These are phyloP conservation scores for Campoletis raptor DNA, from an alignment of 2,888 invertebrate genomes.

Conservation along the genomic window DNA sequence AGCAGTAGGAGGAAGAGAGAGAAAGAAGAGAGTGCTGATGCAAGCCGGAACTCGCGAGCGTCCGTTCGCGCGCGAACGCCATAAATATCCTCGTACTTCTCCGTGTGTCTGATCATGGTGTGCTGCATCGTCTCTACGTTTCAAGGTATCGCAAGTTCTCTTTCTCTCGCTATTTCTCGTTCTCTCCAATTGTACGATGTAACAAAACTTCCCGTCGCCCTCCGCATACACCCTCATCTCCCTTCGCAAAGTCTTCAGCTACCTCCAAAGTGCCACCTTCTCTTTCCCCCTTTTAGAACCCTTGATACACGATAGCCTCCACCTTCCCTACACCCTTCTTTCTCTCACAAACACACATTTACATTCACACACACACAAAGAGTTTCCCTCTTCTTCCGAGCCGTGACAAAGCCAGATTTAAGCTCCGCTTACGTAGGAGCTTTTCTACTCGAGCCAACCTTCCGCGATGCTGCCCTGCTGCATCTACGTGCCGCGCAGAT, in stretches of 20 bases:
- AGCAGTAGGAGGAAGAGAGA: not conserved
- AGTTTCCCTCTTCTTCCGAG: slow-evolving; percentile 63
- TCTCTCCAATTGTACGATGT: slow-evolving; percentile 27
- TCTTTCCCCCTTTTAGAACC: slow-evolving; percentile 21
- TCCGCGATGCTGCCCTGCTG: slow-evolving; percentile 30
- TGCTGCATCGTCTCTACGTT: slow-evolving; percentile 57
- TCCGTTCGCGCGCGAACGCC: slow-evolving; percentile 69
- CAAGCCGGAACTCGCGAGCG: slow-evolving; percentile 67
- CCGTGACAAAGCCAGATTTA: slow-evolving; percentile 80
- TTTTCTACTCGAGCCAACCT: slow-evolving; percentile 72
- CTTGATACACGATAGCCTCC: slow-evolving; percentile 26
- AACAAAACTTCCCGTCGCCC: slow-evolving; percentile 9
- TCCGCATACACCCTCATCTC: slow-evolving; percentile 29
- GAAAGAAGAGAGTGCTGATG: slow-evolving; percentile 56
- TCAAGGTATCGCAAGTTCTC: slow-evolving; percentile 42
- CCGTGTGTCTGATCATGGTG: slow-evolving; percentile 46
- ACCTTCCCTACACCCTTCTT: slow-evolving; percentile 36
- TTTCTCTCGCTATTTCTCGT: slow-evolving; percentile 18
- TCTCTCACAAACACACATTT: slow-evolving; percentile 1
- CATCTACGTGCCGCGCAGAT: slow-evolving; percentile 57
- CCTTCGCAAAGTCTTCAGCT: slow-evolving; percentile 22
- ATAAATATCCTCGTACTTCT: slow-evolving; percentile 74
- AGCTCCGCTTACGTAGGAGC: slow-evolving; percentile 78
- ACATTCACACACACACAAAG: slow-evolving; percentile 10
- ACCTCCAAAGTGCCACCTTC: slow-evolving; percentile 26